Evolutionary conservation across 2,888 invertebrate species (phyloP).

Genomic region (Autographa gamma): DNA sequence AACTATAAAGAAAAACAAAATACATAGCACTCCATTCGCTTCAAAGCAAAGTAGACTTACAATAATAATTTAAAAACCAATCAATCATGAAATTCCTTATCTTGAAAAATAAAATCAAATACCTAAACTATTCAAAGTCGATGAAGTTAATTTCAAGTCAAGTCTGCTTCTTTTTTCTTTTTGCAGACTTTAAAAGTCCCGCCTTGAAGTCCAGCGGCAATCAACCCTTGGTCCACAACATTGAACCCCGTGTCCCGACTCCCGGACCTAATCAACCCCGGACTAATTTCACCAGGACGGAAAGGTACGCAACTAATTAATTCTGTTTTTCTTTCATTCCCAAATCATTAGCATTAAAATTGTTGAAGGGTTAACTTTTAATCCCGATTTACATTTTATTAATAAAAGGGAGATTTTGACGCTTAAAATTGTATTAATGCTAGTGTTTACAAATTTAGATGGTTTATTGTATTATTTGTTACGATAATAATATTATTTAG

Average conservation of each 20-base stretch:
- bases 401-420: conserved; percentile 17
- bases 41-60: no score
- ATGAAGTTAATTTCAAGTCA: background rate
- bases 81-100: no score
- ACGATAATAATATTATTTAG: background rate
- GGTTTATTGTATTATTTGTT: background rate
- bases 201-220: background rate
- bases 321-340: conserved; percentile 50
- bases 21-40: no score
- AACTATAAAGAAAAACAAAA: no score
- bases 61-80: no score
- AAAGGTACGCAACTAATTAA: conserved; percentile 42
- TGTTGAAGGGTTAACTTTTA: conserved; percentile 53
- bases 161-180: background rate
- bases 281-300: conserved; percentile 22
- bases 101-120: no score
- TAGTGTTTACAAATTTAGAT: conserved; percentile 5
- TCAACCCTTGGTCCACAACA: background rate
- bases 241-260: background rate
- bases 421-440: background rate
- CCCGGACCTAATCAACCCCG: conserved; percentile 6
- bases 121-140: no score
- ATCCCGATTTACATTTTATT: conserved; percentile 44
- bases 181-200: background rate
- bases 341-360: conserved; percentile 52